These are phyloP conservation scores for Mythimna lalbum DNA, from an alignment of 2,888 invertebrate species.

Conservation along the genomic window DNA sequence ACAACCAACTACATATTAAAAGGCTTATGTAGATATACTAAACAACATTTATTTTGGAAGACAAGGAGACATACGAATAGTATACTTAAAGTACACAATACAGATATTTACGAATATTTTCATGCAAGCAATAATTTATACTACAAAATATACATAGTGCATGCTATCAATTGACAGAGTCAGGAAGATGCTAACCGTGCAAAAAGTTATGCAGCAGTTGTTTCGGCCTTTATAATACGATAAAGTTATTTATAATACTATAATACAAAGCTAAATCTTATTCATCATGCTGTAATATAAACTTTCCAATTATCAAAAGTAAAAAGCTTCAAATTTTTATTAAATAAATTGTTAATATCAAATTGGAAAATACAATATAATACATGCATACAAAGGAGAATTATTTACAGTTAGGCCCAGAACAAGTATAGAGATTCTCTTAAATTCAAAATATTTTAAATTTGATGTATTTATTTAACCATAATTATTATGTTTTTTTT, in stretches of 20 bases:
- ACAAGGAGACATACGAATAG: slow-evolving; percentile 79
- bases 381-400: slow-evolving; percentile 57
- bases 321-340: slow-evolving; percentile 67
- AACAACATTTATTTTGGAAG: slow-evolving; percentile 91
- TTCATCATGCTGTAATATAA: slow-evolving; percentile 73
- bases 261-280: slow-evolving; percentile 71
- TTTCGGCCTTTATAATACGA: slow-evolving; percentile 69
- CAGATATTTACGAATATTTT: slow-evolving; percentile 78
- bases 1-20: slow-evolving; percentile 76
- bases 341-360: slow-evolving; percentile 51
- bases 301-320: slow-evolving; percentile 62
- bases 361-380: slow-evolving; percentile 45
- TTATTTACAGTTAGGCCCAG: slow-evolving; percentile 47
- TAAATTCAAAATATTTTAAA: neutral
- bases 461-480: neutral
- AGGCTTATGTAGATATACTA: slow-evolving; percentile 79
- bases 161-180: slow-evolving; percentile 76
- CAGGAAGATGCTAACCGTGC: slow-evolving; percentile 75
- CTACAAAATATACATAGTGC: slow-evolving; percentile 84
- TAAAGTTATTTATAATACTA: slow-evolving; percentile 61
- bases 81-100: slow-evolving; percentile 74
- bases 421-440: slow-evolving; percentile 24
- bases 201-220: slow-evolving; percentile 71
- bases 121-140: slow-evolving; percentile 85
- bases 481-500: neutral